Conservation (phyloP, 2,797 vertebrate species). For the Tadarida brasiliensis region DNA sequence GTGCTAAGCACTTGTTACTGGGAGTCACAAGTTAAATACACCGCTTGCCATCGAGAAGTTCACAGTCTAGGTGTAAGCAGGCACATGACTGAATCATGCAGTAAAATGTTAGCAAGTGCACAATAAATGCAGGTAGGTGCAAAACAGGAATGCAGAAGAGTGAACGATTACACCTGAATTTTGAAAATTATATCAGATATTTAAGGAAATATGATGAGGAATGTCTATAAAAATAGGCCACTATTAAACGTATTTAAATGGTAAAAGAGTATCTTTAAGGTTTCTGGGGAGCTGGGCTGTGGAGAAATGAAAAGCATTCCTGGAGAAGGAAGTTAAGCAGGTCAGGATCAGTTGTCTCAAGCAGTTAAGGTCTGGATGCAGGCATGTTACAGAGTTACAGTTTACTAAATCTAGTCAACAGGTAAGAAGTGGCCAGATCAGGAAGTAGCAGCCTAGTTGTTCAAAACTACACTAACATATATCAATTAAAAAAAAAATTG, state of each 20-base stretch:
- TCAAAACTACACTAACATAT: background rate
- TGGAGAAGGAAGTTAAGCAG: background rate
- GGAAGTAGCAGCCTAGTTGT: background rate
- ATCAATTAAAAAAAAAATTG: background rate
- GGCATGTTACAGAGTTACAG: background rate
- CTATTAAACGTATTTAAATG: background rate
- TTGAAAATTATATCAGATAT: background rate
- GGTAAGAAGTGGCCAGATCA: background rate
- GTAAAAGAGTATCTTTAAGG: background rate
- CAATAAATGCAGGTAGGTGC: background rate
- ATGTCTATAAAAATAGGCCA: background rate
- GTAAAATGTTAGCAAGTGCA: background rate
- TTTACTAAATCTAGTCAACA: background rate
- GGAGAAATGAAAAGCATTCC: background rate
- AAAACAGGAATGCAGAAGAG: background rate
- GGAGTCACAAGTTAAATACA: background rate
- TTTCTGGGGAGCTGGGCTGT: background rate
- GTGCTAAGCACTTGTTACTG: background rate
- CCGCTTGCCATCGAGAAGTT: background rate
- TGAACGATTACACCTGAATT: background rate
- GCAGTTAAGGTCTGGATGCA: background rate
- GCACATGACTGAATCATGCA: background rate
- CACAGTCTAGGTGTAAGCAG: background rate
- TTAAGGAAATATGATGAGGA: background rate
- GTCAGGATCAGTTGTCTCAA: background rate